A percentile compares a stretch with the other conserved stretches of the same genome.
Evolutionary conservation across 1,140 invertebrate species (phyloP).

Genomic region (Meloidogyne hapla): DNA sequence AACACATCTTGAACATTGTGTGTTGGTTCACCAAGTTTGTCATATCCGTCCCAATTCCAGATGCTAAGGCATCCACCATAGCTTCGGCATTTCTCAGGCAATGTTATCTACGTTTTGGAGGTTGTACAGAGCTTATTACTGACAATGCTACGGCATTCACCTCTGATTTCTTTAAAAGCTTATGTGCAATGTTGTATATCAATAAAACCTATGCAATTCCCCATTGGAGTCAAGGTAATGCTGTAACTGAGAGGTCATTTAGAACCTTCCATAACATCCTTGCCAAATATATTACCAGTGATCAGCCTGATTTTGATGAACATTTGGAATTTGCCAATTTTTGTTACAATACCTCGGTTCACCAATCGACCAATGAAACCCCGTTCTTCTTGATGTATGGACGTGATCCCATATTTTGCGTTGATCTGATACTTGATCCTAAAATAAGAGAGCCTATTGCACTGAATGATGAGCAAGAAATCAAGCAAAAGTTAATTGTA

Average conservation of each 20-base stretch:
- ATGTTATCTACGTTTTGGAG: conserved; percentile 23
- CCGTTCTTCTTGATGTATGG: conserved; percentile 35
- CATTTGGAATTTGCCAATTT: conserved; percentile 13
- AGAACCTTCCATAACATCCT: too few species aligned
- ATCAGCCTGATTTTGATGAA: conserved; percentile 27
- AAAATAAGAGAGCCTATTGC: conserved; percentile 9
- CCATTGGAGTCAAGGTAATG: conserved; percentile 34
- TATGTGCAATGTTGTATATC: conserved; percentile 18
- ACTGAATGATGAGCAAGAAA: background rate
- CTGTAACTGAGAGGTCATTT: conserved; percentile 12
- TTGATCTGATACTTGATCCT: conserved; percentile 21
- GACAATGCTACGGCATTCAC: conserved; percentile 34
- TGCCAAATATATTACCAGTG: conserved; percentile 19
- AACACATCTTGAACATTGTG: conserved; percentile 27
- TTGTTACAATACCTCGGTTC: conserved; percentile 39
- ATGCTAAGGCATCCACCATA: conserved; percentile 12
- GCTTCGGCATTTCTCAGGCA: conserved; percentile 27
- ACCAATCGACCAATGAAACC: conserved; percentile 21
- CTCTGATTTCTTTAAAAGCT: conserved; percentile 27
- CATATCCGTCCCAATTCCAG: conserved; percentile 25
- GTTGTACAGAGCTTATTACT: conserved; percentile 15
- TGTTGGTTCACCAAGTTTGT: conserved; percentile 34
- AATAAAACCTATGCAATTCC: conserved; percentile 30
- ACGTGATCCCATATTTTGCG: conserved; percentile 23
- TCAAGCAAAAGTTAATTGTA: conserved; percentile 15